Conservation (phyloP, 2,888 invertebrate genomes). For the Drosophila picticornis region DNA sequence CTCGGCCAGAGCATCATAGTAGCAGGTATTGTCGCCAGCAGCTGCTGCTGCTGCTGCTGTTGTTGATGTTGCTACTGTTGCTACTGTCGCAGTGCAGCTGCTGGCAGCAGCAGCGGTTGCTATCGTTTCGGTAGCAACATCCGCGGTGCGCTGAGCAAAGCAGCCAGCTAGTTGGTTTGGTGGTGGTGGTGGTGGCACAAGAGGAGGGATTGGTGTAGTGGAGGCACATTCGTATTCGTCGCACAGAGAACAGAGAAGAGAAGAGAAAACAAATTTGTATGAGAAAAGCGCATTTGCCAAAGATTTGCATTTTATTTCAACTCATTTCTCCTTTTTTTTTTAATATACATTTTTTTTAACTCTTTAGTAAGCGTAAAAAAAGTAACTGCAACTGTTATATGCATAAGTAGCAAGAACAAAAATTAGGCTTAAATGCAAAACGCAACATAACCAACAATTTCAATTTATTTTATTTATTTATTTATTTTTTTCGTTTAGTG, state of each 20-base stretch:
- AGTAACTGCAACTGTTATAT: conserved; percentile 37
- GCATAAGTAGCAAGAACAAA: conserved; percentile 33
- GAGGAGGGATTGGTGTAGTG: conserved; percentile 15
- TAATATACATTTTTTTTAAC: conserved; percentile 15
- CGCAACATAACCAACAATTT: conserved; percentile 16
- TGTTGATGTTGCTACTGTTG: conserved; percentile 8
- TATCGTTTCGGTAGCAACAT: conserved; percentile 25
- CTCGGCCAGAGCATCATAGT: conserved; percentile 81
- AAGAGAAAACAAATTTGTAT: conserved; percentile 79
- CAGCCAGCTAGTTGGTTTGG: conserved; percentile 5
- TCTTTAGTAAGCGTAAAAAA: conserved; percentile 29
- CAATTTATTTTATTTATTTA: not conserved
- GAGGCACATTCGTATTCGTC: conserved; percentile 28
- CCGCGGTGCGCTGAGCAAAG: conserved; percentile 13
- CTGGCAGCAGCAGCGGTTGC: conserved; percentile 12
- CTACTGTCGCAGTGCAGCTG: conserved; percentile 1
- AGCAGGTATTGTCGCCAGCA: conserved; percentile 73
- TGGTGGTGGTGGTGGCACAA: conserved; percentile 18
- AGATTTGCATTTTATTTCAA: conserved; percentile 84
- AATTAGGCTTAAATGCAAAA: conserved; percentile 48
- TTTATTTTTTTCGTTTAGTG: conserved; percentile 30
- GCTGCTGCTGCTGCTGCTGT: conserved; percentile 18
- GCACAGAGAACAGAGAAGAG: conserved; percentile 72
- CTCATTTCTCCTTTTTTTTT: conserved; percentile 59
- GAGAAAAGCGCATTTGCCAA: conserved; percentile 84